phyloP scores from a whole-genome alignment of 1,140 invertebrate species.

The Drosophila orosa region DNA sequence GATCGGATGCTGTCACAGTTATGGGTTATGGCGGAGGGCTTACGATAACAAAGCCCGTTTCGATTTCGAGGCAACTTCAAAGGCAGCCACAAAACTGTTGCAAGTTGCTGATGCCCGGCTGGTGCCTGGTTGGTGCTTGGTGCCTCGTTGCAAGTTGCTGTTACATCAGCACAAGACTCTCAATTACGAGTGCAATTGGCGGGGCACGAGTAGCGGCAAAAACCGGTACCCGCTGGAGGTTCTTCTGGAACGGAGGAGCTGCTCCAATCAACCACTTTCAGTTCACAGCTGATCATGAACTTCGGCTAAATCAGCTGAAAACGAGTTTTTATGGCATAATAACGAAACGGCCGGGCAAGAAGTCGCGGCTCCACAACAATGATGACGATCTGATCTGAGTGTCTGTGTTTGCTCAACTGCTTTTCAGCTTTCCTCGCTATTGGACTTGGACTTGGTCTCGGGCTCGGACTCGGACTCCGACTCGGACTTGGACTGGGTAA shows the following conservation, averaged over 20 bases:
- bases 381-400: conserved; percentile 58
- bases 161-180: conserved; percentile 74
- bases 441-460: background rate
- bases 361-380: conserved; percentile 46
- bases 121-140: background rate
- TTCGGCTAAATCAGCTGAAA: conserved; percentile 75
- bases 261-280: conserved; percentile 76
- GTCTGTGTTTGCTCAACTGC: conserved; percentile 35
- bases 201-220: conserved; percentile 73
- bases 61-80: conserved; percentile 62
- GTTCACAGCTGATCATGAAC: conserved; percentile 80
- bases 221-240: conserved; percentile 67
- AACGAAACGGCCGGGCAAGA: conserved; percentile 53
- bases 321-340: conserved; percentile 82
- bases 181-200: conserved; percentile 77
- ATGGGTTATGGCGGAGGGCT: conserved; percentile 38
- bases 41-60: conserved; percentile 64
- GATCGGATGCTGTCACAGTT: conserved; percentile 46
- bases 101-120: conserved; percentile 24
- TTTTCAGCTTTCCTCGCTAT: conserved; percentile 10
- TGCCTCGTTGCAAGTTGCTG: conserved; percentile 53
- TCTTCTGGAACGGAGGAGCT: conserved; percentile 47
- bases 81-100: conserved; percentile 42
- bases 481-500: conserved; percentile 44
- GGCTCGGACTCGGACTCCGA: conserved; percentile 4